Percentiles rank a stretch among this genome's conserved stretches.
phyloP scores from a whole-genome alignment of 2,113 vertebrate species.

The Ceratotherium simum region DNA sequence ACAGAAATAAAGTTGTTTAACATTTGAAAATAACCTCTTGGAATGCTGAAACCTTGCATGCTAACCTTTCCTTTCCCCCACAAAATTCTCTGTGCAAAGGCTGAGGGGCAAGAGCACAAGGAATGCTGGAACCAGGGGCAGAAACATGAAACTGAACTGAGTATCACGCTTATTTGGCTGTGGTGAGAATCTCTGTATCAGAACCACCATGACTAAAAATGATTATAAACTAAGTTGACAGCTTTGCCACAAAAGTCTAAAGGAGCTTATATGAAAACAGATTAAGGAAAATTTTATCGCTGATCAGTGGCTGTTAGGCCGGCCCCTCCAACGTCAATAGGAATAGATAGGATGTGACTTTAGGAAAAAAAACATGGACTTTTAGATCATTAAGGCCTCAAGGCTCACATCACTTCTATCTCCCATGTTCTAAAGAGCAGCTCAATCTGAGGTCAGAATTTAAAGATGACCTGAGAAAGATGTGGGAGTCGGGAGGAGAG shows the following conservation, averaged over 20 bases:
- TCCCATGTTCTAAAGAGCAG: not conserved
- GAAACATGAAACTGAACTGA: not conserved
- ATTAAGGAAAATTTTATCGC: too few relatives aligned
- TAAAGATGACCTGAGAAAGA: not conserved
- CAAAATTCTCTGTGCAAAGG: not conserved
- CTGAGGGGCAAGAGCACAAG: not conserved
- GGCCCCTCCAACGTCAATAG: not conserved
- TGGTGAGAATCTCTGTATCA: not conserved
- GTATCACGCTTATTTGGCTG: accelerated
- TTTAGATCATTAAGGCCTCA: not conserved
- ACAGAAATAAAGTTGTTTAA: not conserved
- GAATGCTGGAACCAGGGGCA: not conserved
- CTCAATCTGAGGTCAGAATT: not conserved
- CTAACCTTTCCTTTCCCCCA: not conserved
- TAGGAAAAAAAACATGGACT: not conserved
- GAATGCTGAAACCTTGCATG: not conserved
- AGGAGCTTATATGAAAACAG: not conserved
- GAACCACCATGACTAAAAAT: not conserved
- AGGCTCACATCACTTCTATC: too few relatives aligned
- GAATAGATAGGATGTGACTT: not conserved
- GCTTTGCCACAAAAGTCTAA: not conserved
- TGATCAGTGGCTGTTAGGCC: not conserved
- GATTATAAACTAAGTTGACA: not conserved
- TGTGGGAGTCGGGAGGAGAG: not conserved
- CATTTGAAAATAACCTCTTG: not conserved